Conservation (phyloP, 1,140 invertebrate genomes). For the Cherax quadricarinatus region DNA sequence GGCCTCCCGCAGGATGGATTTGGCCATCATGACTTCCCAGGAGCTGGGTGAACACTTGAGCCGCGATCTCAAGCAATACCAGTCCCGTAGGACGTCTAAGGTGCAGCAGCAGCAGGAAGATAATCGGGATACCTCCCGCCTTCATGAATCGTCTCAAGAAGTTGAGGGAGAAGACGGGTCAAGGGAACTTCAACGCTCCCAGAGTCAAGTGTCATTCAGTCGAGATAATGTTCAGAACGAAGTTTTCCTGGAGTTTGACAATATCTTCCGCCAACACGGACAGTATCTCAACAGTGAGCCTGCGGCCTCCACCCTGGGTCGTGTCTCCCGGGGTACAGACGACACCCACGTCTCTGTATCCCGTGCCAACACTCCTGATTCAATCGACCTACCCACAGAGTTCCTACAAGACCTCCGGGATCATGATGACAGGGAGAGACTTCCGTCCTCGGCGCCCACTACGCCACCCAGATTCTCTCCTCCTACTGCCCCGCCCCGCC, state of each 20-base stretch:
- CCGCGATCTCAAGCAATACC: conserved; percentile 67
- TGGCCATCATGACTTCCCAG: conserved; percentile 52
- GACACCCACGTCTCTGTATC: conserved; percentile 53
- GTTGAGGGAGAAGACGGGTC: conserved; percentile 29
- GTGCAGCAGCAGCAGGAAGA: conserved; percentile 4
- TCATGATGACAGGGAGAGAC: neutral
- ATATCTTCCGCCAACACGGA: conserved; percentile 68
- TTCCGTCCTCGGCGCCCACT: conserved; percentile 51
- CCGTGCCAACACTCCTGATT: conserved; percentile 70
- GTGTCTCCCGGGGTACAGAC: conserved; percentile 43
- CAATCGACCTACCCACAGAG: conserved; percentile 60
- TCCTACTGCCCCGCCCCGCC: conserved; percentile 64
- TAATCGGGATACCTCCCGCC: neutral
- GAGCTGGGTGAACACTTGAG: conserved; percentile 71
- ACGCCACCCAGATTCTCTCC: conserved; percentile 71
- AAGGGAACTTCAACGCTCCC: conserved; percentile 53
- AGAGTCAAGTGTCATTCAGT: conserved; percentile 70
- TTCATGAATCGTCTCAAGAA: conserved; percentile 15
- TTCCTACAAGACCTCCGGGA: neutral
- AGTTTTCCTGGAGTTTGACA: conserved; percentile 72
- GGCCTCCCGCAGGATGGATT: conserved; percentile 12
- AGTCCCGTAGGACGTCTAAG: conserved; percentile 18
- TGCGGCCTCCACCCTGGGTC: conserved; percentile 54
- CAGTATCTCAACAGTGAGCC: conserved; percentile 45
- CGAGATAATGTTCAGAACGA: conserved; percentile 72